Conservation (phyloP, 2,113 vertebrate species). For the Rhagologus leucostigma region DNA sequence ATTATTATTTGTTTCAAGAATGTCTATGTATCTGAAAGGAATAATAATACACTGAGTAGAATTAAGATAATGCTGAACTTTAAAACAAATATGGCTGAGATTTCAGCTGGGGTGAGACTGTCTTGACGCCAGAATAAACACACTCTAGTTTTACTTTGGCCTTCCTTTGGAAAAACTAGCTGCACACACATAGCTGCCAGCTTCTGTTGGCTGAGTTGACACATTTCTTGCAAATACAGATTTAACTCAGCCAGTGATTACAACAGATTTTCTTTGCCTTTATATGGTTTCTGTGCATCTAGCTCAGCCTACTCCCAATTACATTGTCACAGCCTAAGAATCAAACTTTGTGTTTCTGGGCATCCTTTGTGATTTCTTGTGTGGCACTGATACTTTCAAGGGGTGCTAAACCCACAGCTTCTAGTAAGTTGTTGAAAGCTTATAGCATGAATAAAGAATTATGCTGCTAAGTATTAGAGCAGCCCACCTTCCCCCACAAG, state of each 20-base stretch:
- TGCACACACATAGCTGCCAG: background rate
- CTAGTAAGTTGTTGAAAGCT: background rate
- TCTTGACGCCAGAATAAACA: constrained; percentile 41
- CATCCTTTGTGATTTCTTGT: background rate
- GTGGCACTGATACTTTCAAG: background rate
- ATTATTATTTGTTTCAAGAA: background rate
- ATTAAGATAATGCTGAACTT: background rate
- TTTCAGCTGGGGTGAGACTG: background rate
- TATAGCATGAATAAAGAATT: background rate
- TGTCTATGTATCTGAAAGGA: background rate
- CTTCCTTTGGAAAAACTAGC: background rate
- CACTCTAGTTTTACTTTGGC: background rate
- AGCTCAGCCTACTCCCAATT: background rate
- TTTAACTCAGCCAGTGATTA: background rate
- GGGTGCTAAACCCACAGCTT: background rate
- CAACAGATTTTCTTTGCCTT: constrained; percentile 35
- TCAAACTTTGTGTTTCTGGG: background rate
- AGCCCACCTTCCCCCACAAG: background rate
- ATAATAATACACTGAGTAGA: background rate
- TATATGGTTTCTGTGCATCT: background rate
- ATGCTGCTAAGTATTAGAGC: background rate
- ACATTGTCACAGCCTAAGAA: background rate
- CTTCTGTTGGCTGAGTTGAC: background rate
- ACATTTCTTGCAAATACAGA: background rate
- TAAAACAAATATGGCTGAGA: background rate